These are phyloP conservation scores for Siniperca undulata DNA, from an alignment of 2,797 vertebrate genomes.

Conservation along the genomic window DNA sequence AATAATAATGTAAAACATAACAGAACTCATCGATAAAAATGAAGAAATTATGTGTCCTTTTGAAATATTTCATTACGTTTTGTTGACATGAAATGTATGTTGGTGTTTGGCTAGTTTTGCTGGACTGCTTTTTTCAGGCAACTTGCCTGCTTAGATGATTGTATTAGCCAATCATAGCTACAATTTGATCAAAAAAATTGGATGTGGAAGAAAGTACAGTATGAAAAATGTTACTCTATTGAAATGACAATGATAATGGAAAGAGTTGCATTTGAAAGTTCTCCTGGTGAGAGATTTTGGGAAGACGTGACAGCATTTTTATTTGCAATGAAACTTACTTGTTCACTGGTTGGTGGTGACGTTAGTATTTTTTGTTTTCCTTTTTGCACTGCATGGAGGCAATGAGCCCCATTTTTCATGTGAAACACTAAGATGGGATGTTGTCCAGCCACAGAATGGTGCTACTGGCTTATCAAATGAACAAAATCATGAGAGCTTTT, in stretches of 20 bases:
- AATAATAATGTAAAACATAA: slow-evolving; percentile 35
- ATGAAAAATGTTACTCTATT: slow-evolving; percentile 41
- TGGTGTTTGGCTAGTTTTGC: slow-evolving; percentile 64
- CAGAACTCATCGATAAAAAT: slow-evolving; percentile 56
- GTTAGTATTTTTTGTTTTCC: slow-evolving; percentile 49
- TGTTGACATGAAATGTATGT: slow-evolving; percentile 63
- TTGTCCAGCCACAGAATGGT: slow-evolving; percentile 61
- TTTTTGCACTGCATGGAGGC: slow-evolving; percentile 77
- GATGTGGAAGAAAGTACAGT: slow-evolving; percentile 30
- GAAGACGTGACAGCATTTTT: slow-evolving; percentile 61
- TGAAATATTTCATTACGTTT: slow-evolving; percentile 57
- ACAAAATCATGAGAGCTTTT: slow-evolving; percentile 32
- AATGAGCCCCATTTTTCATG: slow-evolving; percentile 59
- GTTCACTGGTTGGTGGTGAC: slow-evolving; percentile 53
- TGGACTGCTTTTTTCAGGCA: slow-evolving; percentile 57
- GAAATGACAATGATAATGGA: slow-evolving; percentile 32
- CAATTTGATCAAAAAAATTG: slow-evolving; percentile 43
- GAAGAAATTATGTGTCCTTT: slow-evolving; percentile 55
- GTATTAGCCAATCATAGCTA: slow-evolving; percentile 68
- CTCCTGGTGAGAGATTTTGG: slow-evolving; percentile 77
- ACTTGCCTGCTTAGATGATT: slow-evolving; percentile 69
- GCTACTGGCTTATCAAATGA: slow-evolving; percentile 64
- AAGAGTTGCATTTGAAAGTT: slow-evolving; percentile 48
- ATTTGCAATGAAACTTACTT: slow-evolving; percentile 58
- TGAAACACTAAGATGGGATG: slow-evolving; percentile 58